phyloP scores from a whole-genome alignment of 2,888 invertebrate genomes.

The Nasonia oneida region DNA sequence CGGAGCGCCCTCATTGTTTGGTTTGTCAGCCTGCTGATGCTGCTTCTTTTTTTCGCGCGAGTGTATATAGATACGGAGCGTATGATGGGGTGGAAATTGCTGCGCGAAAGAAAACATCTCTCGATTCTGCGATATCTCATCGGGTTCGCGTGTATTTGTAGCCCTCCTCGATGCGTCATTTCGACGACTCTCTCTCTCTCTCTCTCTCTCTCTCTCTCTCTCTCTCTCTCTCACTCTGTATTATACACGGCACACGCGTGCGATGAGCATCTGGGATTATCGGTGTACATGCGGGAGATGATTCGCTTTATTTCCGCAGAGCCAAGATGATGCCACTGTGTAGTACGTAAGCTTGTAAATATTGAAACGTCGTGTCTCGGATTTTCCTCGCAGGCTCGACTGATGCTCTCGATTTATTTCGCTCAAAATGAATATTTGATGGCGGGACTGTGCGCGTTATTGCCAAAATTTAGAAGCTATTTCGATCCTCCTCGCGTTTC shows the following conservation, averaged over 20 bases:
- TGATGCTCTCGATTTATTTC: neutral
- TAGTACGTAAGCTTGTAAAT: constrained; percentile 1
- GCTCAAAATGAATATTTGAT: constrained; percentile 1
- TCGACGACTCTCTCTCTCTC: neutral
- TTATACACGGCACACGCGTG: neutral
- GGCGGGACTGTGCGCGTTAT: neutral
- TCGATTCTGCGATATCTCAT: constrained; percentile 44
- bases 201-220: neutral
- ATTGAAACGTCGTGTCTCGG: constrained; percentile 15
- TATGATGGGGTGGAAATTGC: constrained; percentile 63
- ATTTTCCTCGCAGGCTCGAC: neutral
- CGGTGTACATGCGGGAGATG: neutral
- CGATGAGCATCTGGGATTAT: neutral
- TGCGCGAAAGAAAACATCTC: constrained; percentile 58
- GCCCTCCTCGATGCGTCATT: constrained; percentile 36
- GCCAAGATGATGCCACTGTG: neutral
- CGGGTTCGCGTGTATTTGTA: neutral
- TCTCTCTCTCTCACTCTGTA: neutral
- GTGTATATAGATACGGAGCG: constrained; percentile 45
- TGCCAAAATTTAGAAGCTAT: neutral
- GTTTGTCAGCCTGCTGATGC: constrained; percentile 64
- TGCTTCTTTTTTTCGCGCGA: neutral
- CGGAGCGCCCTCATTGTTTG: constrained; percentile 73
- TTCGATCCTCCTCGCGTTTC: neutral
- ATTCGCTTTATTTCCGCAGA: constrained; percentile 6